Evolutionary conservation across 2,797 vertebrate species (phyloP).

Genomic region (Catharus ustulatus): DNA sequence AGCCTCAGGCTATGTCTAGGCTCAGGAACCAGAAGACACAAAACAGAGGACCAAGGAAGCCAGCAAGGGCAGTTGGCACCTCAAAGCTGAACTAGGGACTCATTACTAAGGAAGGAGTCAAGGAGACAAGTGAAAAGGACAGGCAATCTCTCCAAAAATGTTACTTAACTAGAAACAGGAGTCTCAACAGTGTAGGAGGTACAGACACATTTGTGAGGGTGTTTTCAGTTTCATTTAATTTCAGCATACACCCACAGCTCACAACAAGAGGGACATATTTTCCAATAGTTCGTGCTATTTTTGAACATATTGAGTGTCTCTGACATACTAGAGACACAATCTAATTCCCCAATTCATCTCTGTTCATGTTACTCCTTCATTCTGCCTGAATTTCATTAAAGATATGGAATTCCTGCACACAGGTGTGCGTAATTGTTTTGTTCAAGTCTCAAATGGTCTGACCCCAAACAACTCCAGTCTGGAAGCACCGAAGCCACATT

Average conservation of each 20-base stretch:
- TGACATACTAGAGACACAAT: neutral
- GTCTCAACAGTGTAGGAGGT: slow-evolving; percentile 15
- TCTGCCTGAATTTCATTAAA: neutral
- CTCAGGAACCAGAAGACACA: neutral
- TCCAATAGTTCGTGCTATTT: slow-evolving; percentile 27
- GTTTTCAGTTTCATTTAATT: slow-evolving; percentile 36
- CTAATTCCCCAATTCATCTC: neutral
- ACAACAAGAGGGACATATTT: neutral
- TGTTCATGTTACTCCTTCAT: neutral
- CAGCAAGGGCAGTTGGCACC: neutral
- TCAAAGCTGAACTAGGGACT: neutral
- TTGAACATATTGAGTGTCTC: neutral
- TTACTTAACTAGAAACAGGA: slow-evolving; percentile 22
- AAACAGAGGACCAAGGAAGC: neutral
- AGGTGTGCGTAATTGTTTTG: neutral
- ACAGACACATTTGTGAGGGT: neutral
- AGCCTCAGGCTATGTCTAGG: neutral
- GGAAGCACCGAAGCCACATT: neutral
- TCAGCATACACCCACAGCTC: slow-evolving; percentile 31
- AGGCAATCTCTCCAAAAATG: neutral
- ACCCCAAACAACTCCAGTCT: neutral
- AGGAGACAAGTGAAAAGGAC: neutral
- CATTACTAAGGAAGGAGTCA: neutral
- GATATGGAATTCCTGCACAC: neutral
- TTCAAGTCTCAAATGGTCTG: neutral